phyloP scores from a whole-genome alignment of 1,140 invertebrate genomes.

The Drosophila ananassae region DNA sequence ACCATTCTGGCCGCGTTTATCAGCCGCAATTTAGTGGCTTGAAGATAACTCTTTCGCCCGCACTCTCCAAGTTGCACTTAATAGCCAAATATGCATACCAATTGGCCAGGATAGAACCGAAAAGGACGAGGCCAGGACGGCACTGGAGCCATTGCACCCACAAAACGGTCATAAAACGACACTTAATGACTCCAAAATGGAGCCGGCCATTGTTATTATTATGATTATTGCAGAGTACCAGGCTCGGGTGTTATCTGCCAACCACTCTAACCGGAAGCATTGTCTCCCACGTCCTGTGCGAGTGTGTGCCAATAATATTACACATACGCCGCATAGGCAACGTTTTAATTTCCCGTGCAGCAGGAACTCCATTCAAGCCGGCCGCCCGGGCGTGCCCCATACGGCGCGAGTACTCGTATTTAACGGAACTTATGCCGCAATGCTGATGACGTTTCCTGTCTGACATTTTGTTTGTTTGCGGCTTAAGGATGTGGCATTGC shows the following conservation, averaged over 20 bases:
- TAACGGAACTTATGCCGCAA: constrained; percentile 44
- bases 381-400: background rate
- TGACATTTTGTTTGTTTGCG: constrained; percentile 18
- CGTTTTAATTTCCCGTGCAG: constrained; percentile 54
- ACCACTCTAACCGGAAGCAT: constrained; percentile 9
- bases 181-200: constrained; percentile 69
- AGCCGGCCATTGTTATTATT: constrained; percentile 42
- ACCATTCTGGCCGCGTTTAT: constrained; percentile 57
- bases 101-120: constrained; percentile 18
- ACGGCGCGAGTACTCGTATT: constrained; percentile 2
- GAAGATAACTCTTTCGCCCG: constrained; percentile 66
- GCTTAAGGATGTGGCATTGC: background rate
- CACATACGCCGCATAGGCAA: constrained; percentile 73
- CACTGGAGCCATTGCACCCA: constrained; percentile 19
- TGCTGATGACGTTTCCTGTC: constrained; percentile 45
- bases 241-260: constrained; percentile 40
- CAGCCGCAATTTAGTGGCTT: constrained; percentile 77
- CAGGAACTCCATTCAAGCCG: constrained; percentile 31
- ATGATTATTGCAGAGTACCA: constrained; percentile 35
- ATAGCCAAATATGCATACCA: constrained; percentile 58
- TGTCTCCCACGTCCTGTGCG: constrained; percentile 28
- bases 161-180: constrained; percentile 62
- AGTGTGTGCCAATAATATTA: constrained; percentile 68
- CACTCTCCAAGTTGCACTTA: constrained; percentile 60
- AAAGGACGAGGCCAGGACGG: background rate